Evolutionary conservation across 23 tunicate species (phyloP).

Genomic region (Phallusia fumigata): DNA sequence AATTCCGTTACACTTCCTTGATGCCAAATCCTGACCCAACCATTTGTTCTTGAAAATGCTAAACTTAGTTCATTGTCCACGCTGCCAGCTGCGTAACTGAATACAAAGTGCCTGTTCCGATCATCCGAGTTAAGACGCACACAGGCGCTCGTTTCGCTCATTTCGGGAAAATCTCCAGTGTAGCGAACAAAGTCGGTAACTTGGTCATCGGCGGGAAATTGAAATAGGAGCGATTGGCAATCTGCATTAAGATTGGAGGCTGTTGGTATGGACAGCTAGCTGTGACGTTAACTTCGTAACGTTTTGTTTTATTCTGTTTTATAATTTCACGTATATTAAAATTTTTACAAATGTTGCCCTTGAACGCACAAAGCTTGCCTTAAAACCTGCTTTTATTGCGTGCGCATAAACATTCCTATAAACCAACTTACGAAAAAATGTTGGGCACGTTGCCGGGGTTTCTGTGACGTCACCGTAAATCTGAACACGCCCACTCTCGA

Average conservation of each 20-base stretch:
- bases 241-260: too few relatives aligned
- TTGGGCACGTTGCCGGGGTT: background rate
- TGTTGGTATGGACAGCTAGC: too few relatives aligned
- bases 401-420: background rate
- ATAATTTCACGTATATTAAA: too few relatives aligned
- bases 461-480: background rate
- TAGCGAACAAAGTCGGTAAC: background rate
- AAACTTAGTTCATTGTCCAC: background rate
- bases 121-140: background rate
- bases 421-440: background rate
- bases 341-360: too few relatives aligned
- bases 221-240: background rate
- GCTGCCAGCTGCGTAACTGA: background rate
- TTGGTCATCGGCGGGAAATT: background rate
- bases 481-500: background rate
- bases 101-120: background rate
- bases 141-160: background rate
- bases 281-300: too few relatives aligned
- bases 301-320: too few relatives aligned
- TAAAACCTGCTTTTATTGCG: too few relatives aligned
- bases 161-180: background rate
- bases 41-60: background rate
- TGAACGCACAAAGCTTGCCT: too few relatives aligned
- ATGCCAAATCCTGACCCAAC: too few relatives aligned
- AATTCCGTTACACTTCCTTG: too few relatives aligned